Base-by-base conservation (phyloP, 2,888 invertebrate species). In the Camptogramma bilineatum region DNA sequence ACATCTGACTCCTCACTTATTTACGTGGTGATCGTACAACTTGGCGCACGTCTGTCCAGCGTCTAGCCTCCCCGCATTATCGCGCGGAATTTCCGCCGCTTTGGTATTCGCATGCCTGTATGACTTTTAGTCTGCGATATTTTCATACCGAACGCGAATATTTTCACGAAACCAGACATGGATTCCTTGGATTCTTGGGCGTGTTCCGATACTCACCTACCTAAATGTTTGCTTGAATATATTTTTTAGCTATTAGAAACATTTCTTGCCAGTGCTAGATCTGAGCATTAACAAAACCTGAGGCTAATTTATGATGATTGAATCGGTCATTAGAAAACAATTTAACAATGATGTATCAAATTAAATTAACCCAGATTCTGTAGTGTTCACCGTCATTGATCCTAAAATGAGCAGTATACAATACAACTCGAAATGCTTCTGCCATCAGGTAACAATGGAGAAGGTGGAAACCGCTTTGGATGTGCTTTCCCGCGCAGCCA, bases 401-500 rank as follows among this genome's bases (percentile, higher is more conserved):
- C 13, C 13, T 13, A 4, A 10, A 39, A 13, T 39, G 13, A 39
- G 13, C 34, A 39, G 13, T 39, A 39, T 9, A 39, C 10, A 39
- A 39, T 39, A 17, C 8, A 44, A 16, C 7, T 10, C n/a, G 39
- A 39, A 39, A 39, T 28, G n/a, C 67, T 65, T 69, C 51, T 68
- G 72, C 63, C 55, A 56, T 56, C 70, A 82, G 83, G 81, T 79
- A 75, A 76, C 78, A 48, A 95, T 95, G 95, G 95, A 95, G 87
- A 94, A 95, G 77, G 95, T 96, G 86, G 97, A 97, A 94, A 96
- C 97, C 65, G 96, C 97, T 69, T 90, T 97, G 85, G 97, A 97
- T 83, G 97, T 98, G 75, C 94, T 98, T 73, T 97, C 97, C 73
- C 95, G 97, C 80, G 97, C 97, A 67, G 97, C 97, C 19, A 97